Conservation (phyloP, 1,140 invertebrate species). For the Coptotermes formosanus region DNA sequence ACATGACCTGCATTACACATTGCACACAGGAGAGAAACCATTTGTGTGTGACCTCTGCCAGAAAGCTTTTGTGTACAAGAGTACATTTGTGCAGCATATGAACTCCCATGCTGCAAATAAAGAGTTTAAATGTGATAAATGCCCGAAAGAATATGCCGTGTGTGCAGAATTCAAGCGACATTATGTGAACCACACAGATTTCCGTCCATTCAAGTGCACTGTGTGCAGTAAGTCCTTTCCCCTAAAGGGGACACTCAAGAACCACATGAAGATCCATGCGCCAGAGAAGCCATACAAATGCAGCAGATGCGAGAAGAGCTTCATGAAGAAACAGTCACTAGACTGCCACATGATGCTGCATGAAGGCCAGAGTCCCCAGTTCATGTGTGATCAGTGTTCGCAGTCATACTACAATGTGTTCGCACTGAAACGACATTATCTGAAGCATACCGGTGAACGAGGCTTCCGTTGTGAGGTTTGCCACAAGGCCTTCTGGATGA, state of each 20-base stretch:
- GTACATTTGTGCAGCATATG: conserved; percentile 29
- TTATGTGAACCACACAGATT: conserved; percentile 25
- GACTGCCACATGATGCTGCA: conserved; percentile 33
- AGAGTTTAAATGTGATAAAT: conserved; percentile 27
- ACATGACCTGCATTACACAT: conserved; percentile 27
- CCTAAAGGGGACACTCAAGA: conserved; percentile 22
- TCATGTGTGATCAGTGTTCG: conserved; percentile 30
- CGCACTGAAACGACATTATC: conserved; percentile 32
- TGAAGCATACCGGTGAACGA: conserved; percentile 70
- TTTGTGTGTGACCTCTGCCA: conserved; percentile 30
- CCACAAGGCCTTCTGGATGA: conserved; percentile 52
- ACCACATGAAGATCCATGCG: conserved; percentile 31
- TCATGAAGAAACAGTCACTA: conserved; percentile 32
- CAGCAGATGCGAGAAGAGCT: conserved; percentile 22
- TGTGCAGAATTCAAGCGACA: conserved; percentile 29
- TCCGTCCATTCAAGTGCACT: conserved; percentile 27
- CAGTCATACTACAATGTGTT: conserved; percentile 32
- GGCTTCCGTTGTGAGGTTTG: conserved; percentile 78
- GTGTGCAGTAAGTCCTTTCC: conserved; percentile 27
- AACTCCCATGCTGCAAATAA: conserved; percentile 29
- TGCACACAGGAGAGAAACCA: conserved; percentile 32
- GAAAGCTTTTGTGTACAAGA: conserved; percentile 33
- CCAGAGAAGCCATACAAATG: conserved; percentile 30
- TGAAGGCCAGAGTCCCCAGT: conserved; percentile 27
- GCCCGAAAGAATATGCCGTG: conserved; percentile 25